Base-by-base conservation (phyloP, 1,140 invertebrate species). In the Brachionus manjavacas region DNA sequence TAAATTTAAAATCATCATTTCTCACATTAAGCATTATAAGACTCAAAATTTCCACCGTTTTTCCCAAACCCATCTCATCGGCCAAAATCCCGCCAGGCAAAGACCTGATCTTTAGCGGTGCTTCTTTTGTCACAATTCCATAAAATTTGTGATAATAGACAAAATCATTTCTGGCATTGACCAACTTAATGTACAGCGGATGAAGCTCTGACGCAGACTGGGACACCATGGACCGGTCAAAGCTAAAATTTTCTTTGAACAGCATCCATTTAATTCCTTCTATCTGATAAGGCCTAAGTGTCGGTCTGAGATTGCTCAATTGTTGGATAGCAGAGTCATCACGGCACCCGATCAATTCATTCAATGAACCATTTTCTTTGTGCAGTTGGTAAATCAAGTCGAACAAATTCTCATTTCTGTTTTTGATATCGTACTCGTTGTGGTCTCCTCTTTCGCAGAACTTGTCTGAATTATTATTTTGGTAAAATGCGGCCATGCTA, bases 61-160 rank as follows among this genome's bases (percentile, higher is more conserved):
- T 95, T 1, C 94, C 94, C 16, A 95, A 87, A 9, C 94, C 94
- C 94, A 95, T 95, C 89, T 95, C 94, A 89, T 95, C 94, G 16
- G 93, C 93, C 66, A 95, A 88, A 80, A 95, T 94, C 6, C 94
- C 94, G 76, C 94, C 93, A n/a, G 90, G 91, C 46, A 90, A 72
- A 11, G 35, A 68, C 52, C 8, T 20, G n/a, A 35, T 35, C 16
- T 23, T 25, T 0, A 81, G 16, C 6, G 79, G 79, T 16, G 8
- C 20, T 68, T 28, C 43, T 23, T 23, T 64, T 7, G 31, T 25
- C 31, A 20, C 25, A 64, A 81, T 20, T 11, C 23, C 20, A 35
- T 64, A 64, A 64, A 41, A 81, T 23, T 68, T 60, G 64, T 81
- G 79, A 39, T 81, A 81, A 43, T 64, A 81, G 41, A 81, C 23